Percentiles rank a stretch among this genome's conserved stretches.
These are phyloP conservation scores for Aegotheles bennettii DNA, from an alignment of 2,113 vertebrate genomes.

Conservation along the genomic window DNA sequence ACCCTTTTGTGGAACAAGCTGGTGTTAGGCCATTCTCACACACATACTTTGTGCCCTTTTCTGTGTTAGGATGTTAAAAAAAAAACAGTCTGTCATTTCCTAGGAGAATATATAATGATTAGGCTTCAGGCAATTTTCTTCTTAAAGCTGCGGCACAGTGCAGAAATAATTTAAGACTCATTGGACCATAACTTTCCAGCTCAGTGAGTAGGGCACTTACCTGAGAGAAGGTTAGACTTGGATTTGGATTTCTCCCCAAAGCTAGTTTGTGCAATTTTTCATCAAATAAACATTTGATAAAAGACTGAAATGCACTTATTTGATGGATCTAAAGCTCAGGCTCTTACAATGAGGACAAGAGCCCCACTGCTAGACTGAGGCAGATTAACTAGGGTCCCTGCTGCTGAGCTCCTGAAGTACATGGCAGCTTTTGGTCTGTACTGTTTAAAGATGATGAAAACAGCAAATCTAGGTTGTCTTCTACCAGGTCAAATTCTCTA, in stretches of 20 bases:
- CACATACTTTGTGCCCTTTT: background rate
- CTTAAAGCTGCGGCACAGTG: background rate
- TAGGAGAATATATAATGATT: background rate
- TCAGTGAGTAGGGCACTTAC: background rate
- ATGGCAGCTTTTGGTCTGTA: background rate
- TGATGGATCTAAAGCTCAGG: background rate
- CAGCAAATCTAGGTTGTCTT: background rate
- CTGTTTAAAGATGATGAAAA: background rate
- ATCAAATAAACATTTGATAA: background rate
- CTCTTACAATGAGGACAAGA: background rate
- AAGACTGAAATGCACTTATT: background rate
- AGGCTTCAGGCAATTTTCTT: background rate
- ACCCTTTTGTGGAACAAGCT: background rate
- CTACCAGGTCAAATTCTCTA: background rate
- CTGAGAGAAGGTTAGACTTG: background rate
- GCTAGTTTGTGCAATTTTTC: background rate
- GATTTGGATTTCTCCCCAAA: background rate
- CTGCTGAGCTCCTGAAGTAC: background rate
- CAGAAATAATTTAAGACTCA: conserved; percentile 20
- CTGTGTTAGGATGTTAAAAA: background rate
- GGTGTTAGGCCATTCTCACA: background rate
- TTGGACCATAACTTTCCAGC: background rate
- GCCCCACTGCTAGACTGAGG: background rate
- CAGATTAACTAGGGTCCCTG: background rate
- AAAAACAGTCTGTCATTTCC: background rate